phyloP scores from a whole-genome alignment of 2,113 vertebrate genomes.

The Stictonetta naevosa region DNA sequence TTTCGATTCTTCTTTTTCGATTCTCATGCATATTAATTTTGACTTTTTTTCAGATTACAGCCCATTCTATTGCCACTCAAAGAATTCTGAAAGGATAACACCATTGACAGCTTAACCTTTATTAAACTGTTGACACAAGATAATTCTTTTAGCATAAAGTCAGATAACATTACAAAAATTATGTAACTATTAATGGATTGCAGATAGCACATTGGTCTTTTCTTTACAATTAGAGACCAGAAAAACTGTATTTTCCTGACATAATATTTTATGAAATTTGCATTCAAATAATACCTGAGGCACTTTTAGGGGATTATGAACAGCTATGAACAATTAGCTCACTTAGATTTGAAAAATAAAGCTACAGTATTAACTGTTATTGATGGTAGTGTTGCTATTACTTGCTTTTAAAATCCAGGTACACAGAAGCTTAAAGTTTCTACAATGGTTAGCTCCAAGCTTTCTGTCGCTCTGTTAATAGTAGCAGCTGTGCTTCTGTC shows the following conservation, averaged over 20 bases:
- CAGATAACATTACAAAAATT: conserved; percentile 12
- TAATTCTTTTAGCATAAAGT: background rate
- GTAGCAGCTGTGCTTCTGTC: background rate
- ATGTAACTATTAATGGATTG: background rate
- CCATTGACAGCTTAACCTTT: conserved; percentile 16
- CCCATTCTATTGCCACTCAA: background rate
- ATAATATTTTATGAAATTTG: conserved; percentile 7
- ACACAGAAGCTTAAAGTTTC: background rate
- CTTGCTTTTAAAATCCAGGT: background rate
- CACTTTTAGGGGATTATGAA: conserved; percentile 10
- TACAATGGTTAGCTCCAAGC: background rate
- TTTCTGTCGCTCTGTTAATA: background rate
- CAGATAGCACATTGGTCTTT: background rate
- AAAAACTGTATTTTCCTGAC: background rate
- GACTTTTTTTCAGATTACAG: background rate
- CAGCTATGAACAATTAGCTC: conserved; percentile 6
- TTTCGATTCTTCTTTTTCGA: no score
- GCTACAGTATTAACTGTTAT: background rate
- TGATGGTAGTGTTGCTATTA: background rate
- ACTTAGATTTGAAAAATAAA: background rate
- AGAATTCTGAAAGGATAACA: background rate
- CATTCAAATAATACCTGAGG: conserved; percentile 27
- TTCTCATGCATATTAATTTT: no score
- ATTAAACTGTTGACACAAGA: conserved; percentile 21
- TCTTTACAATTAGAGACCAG: conserved; percentile 15